Conservation (phyloP, 1,140 invertebrate genomes). For the Aphidius ervi region DNA sequence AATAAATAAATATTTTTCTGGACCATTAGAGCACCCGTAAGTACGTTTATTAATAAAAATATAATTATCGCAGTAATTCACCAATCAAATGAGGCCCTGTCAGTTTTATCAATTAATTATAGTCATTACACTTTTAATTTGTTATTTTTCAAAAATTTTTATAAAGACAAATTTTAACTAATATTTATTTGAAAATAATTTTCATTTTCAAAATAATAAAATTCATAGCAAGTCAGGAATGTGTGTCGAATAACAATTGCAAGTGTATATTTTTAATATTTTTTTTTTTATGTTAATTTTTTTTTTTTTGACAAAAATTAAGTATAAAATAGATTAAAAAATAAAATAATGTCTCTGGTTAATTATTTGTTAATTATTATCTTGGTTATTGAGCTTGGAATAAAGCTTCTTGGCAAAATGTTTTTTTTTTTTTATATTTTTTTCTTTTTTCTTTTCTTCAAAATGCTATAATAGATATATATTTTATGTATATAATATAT, state of each 20-base stretch:
- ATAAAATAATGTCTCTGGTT: conserved; percentile 13
- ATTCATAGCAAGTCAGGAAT: conserved; percentile 17
- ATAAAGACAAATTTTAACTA: conserved; percentile 4
- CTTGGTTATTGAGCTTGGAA: background rate
- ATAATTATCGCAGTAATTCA: conserved; percentile 7
- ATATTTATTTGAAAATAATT: background rate
- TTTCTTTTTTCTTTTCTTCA: too few relatives aligned
- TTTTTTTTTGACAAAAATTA: background rate
- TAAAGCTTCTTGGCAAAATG: background rate
- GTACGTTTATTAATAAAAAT: conserved; percentile 2
- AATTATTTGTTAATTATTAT: conserved; percentile 14
- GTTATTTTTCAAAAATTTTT: background rate
- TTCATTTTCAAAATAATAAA: conserved; percentile 8
- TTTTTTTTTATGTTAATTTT: too few relatives aligned
- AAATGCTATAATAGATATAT: too few relatives aligned
- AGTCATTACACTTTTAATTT: conserved; percentile 7
- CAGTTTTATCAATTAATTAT: conserved; percentile 2
- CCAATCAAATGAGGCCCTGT: conserved; percentile 2
- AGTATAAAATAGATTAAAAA: conserved; percentile 3
- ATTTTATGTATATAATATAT: too few relatives aligned
- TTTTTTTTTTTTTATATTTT: too few relatives aligned
- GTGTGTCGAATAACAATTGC: conserved; percentile 24
- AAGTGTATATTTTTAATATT: background rate
- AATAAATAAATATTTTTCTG: background rate
- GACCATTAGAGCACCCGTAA: background rate